Conservation (phyloP, 1,140 invertebrate species). For the Bacillus rossius region DNA sequence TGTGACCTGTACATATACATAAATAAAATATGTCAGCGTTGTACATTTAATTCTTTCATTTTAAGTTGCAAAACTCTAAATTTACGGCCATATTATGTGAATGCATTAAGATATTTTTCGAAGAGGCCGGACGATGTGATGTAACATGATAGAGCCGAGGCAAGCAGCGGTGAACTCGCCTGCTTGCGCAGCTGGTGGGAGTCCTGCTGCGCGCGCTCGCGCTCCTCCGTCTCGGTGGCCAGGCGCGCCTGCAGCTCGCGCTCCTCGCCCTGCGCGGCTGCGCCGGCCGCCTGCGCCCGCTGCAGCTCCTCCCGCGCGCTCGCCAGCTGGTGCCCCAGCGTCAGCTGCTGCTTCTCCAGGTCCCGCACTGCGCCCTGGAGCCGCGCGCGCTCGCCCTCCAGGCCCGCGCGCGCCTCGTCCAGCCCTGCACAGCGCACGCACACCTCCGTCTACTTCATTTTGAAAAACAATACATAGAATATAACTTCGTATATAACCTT, state of each 20-base stretch:
- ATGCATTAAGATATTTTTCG: no score
- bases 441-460: no score
- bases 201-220: conserved; percentile 64
- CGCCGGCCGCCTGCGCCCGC: conserved; percentile 56
- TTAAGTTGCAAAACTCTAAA: no score
- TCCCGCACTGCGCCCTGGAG: conserved; percentile 68
- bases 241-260: conserved; percentile 75
- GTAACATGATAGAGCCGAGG: no score
- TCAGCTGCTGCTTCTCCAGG: conserved; percentile 63
- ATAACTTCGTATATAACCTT: no score
- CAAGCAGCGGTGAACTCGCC: no score
- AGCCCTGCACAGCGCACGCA: conserved; percentile 55
- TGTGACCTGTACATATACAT: no score
- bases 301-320: conserved; percentile 63
- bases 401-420: conserved; percentile 64
- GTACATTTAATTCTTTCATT: no score
- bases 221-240: conserved; percentile 66
- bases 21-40: no score
- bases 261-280: conserved; percentile 67
- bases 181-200: conserved; percentile 68
- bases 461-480: no score
- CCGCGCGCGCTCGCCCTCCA: conserved; percentile 64
- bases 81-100: no score
- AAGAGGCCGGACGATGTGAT: no score
- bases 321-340: conserved; percentile 57